A percentile compares a stretch with the other conserved stretches of the same genome.
Evolutionary conservation across 2,113 vertebrate species (phyloP).

Genomic region (Leucopsar rothschildi): DNA sequence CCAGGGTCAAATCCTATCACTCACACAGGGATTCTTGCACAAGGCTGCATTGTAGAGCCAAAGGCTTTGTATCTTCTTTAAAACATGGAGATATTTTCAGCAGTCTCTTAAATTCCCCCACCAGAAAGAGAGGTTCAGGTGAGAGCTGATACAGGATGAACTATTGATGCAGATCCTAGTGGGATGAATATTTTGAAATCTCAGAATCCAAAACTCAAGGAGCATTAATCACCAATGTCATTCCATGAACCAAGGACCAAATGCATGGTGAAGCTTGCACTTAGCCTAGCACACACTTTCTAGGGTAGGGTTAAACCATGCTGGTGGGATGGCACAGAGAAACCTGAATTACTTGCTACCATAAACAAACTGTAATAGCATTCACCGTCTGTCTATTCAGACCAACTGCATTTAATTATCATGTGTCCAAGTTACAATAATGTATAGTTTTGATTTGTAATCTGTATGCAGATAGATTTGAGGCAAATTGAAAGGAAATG

Average conservation of each 20-base stretch:
- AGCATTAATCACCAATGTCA: background rate
- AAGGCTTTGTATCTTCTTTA: background rate
- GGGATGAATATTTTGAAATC: background rate
- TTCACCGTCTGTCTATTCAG: constrained; percentile 39
- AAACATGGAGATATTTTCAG: background rate
- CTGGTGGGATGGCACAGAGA: background rate
- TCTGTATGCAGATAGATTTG: constrained; percentile 41
- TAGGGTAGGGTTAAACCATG: background rate
- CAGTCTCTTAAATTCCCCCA: background rate
- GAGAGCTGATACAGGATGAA: background rate
- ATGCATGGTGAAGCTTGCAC: background rate
- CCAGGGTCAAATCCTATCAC: background rate
- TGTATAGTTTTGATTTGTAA: background rate
- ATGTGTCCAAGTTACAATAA: background rate
- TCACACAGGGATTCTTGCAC: constrained; percentile 2
- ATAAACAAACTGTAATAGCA: constrained; percentile 34
- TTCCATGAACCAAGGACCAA: background rate
- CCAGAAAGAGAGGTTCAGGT: background rate
- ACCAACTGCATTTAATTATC: constrained; percentile 60
- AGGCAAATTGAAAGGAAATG: constrained; percentile 61
- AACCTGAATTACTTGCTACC: background rate
- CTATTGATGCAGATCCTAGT: background rate
- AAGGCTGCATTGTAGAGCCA: background rate
- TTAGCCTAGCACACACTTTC: background rate
- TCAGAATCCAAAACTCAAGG: background rate